phyloP scores from a whole-genome alignment of 2,797 vertebrate genomes.

The Phalanger gymnotis region DNA sequence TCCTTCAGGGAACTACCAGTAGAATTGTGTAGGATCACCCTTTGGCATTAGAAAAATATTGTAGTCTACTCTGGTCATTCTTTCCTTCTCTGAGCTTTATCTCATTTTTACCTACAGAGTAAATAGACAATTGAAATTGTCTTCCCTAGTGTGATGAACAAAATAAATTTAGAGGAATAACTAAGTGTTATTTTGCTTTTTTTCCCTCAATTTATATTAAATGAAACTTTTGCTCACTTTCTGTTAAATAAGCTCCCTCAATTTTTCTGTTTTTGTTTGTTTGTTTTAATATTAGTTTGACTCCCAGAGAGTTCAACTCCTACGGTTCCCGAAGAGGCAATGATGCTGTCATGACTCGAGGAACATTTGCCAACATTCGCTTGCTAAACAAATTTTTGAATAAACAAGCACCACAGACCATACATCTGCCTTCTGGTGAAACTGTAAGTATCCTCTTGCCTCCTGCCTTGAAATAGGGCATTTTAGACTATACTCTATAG shows the following conservation, averaged over 20 bases:
- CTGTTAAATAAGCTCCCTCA: conserved; percentile 8
- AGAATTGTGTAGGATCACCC: neutral
- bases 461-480: neutral
- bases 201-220: neutral
- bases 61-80: neutral
- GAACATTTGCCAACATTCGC: conserved; percentile 98
- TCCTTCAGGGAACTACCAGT: neutral
- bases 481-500: neutral
- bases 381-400: conserved; percentile 96
- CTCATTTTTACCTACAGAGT: neutral
- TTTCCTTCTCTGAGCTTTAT: neutral
- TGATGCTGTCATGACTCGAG: conserved; percentile 96
- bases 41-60: neutral
- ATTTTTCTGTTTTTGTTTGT: conserved; percentile 1
- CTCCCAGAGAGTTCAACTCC: conserved; percentile 95
- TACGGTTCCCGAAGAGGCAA: conserved; percentile 97
- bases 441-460: conserved; percentile 84
- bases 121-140: neutral
- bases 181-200: neutral
- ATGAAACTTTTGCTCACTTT: neutral
- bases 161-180: neutral
- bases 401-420: conserved; percentile 94
- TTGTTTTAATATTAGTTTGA: conserved; percentile 85
- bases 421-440: conserved; percentile 93
- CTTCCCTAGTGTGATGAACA: neutral